Evolutionary conservation across 2,888 invertebrate genomes (phyloP), one percentile per base, ranked within the genome.

Genomic region (Blera fallax): DNA sequence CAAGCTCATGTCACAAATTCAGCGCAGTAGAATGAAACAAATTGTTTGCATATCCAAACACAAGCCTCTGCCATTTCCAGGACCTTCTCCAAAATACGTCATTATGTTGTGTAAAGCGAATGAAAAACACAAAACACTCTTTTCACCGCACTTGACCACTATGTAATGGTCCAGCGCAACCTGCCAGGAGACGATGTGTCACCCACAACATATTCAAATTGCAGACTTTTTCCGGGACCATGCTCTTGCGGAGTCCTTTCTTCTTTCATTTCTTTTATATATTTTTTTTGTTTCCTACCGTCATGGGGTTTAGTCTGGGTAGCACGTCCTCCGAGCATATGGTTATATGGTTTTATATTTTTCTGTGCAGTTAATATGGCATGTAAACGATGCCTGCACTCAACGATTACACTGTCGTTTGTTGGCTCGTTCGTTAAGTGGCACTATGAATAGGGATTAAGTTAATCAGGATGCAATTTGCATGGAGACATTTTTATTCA

Each of bases 391-490:
- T 81, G 76, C 81, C 76, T 76, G 76, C 69, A 81, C 69, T 76
- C 76, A 76, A 76, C 69, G 81, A 81, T 81, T 81, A 76, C 76
- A 69, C 62, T 54, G 60, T 69, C 74, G 73, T 62, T 67, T 74
- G 34, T 52, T 48, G 5, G 37, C 27, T 54, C 45, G 62, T 58
- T 62, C 60, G 72, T 72, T 83, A 73, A 83, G 83, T 79, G 83
- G 72, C 79, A 73, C 79, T 73, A 78, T 79, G 83, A 83, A 83
- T 83, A 83, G 83, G 73, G 83, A 82, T 79, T 83, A 83, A 83
- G 73, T 83, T 79, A 83, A 83, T 83, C 79, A 83, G 83, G 83
- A 83, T 83, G 79, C 83, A 83, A 83, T 78, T 83, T 83, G 32
- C 60, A 83, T 79, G 62, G 73, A 79, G 73, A 56, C 73, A 79